These are phyloP conservation scores for Dryobota labecula DNA, from an alignment of 2,888 invertebrate genomes.

Conservation along the genomic window DNA sequence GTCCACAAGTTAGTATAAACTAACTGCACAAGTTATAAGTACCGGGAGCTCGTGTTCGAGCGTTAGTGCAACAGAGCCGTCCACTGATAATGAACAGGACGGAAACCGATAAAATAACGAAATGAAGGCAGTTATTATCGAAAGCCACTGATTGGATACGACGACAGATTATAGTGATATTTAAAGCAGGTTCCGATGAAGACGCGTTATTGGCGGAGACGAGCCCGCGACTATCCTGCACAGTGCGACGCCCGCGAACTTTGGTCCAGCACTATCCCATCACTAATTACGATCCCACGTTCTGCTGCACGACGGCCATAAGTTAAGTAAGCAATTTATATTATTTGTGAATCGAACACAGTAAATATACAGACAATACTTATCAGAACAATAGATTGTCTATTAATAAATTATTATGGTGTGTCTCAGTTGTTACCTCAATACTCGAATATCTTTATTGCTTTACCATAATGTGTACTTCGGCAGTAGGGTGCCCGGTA, in stretches of 20 bases:
- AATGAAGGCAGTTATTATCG: conserved; percentile 38
- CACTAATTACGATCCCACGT: background rate
- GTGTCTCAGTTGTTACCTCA: conserved; percentile 23
- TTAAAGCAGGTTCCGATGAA: conserved; percentile 5
- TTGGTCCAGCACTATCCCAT: background rate
- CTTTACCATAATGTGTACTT: no score
- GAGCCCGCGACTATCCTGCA: background rate
- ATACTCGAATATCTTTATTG: no score
- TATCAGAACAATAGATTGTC: conserved; percentile 9
- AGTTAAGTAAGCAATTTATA: conserved; percentile 32
- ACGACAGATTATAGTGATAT: conserved; percentile 18
- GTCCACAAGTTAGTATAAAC: background rate
- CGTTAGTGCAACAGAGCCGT: conserved; percentile 3
- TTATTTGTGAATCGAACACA: conserved; percentile 16
- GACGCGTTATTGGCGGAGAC: conserved; percentile 24
- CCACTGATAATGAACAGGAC: conserved; percentile 30
- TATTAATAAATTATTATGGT: background rate
- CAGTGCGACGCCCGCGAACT: background rate
- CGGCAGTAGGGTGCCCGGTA: no score
- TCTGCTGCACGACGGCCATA: background rate
- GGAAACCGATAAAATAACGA: conserved; percentile 41
- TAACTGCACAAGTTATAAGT: background rate
- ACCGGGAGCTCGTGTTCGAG: background rate
- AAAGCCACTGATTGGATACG: conserved; percentile 25
- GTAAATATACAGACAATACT: no score